Evolutionary conservation across 2,888 invertebrate genomes (phyloP).

Genomic region (Thecophora atra): DNA sequence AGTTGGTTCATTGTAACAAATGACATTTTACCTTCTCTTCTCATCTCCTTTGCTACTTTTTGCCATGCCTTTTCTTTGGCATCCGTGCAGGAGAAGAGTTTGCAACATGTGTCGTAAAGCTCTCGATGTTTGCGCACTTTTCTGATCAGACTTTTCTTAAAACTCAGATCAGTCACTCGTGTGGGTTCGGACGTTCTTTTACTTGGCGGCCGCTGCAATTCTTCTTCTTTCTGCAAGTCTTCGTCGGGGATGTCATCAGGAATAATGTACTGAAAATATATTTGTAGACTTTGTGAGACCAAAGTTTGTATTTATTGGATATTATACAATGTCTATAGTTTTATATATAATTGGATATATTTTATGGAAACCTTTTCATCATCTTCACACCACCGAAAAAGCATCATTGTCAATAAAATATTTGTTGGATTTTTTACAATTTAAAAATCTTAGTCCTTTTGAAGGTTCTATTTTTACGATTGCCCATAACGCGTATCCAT

Average conservation of each 20-base stretch:
- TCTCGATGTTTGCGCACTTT: conserved; percentile 48
- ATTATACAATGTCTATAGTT: no score
- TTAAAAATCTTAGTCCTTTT: no score
- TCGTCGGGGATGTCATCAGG: conserved; percentile 9
- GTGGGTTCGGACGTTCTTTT: neutral
- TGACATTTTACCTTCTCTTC: conserved; percentile 43
- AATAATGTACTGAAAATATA: conserved; percentile 21
- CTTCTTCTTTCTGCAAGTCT: no score
- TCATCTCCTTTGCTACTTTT: conserved; percentile 48
- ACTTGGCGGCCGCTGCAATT: neutral
- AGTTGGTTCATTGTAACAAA: neutral
- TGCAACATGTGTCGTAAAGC: conserved; percentile 51
- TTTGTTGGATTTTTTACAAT: no score
- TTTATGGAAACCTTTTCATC: no score
- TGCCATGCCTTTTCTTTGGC: conserved; percentile 53
- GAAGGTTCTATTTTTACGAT: no score
- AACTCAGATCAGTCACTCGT: neutral
- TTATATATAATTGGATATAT: no score
- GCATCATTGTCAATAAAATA: no score
- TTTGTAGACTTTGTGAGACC: neutral
- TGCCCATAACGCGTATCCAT: no score
- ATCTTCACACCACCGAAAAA: no score
- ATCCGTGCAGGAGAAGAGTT: conserved; percentile 47
- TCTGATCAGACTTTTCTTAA: conserved; percentile 49
- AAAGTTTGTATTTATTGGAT: no score